These are phyloP conservation scores for Cepaea nemoralis DNA, from an alignment of 1,140 invertebrate species.

Conservation along the genomic window DNA sequence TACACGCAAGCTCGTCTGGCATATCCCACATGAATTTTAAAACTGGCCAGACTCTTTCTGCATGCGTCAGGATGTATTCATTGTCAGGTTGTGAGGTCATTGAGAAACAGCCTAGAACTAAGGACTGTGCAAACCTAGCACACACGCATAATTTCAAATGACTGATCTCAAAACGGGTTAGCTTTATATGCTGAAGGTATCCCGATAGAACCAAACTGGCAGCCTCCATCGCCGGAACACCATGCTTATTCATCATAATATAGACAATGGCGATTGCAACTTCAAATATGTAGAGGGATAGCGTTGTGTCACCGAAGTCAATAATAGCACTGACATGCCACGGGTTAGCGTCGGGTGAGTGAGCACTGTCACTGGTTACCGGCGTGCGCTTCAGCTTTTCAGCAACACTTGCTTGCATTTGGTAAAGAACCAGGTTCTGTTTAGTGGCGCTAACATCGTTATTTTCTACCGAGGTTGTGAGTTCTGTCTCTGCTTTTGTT, in stretches of 20 bases:
- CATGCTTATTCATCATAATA: slow-evolving; percentile 79
- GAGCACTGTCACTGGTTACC: not conserved
- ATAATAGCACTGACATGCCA: slow-evolving; percentile 76
- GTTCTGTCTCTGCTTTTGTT: too few species aligned
- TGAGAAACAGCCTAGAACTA: slow-evolving; percentile 84
- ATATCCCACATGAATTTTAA: slow-evolving; percentile 14
- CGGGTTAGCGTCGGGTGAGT: not conserved
- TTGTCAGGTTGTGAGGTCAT: slow-evolving; percentile 81
- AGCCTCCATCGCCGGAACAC: slow-evolving; percentile 73
- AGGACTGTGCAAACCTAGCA: slow-evolving; percentile 83
- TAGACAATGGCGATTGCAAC: slow-evolving; percentile 85
- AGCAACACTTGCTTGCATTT: not conserved
- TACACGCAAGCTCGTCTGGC: not conserved
- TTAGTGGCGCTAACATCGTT: not conserved
- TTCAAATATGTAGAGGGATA: slow-evolving; percentile 84
- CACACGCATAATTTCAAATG: slow-evolving; percentile 82
- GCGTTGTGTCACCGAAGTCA: slow-evolving; percentile 87
- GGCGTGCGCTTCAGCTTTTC: not conserved
- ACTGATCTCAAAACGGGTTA: slow-evolving; percentile 77
- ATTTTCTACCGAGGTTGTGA: not conserved
- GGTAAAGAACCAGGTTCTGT: not conserved
- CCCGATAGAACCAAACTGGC: slow-evolving; percentile 83
- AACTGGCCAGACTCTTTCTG: slow-evolving; percentile 23
- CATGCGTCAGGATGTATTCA: slow-evolving; percentile 42
- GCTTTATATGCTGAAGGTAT: slow-evolving; percentile 76